Conservation (phyloP, 2,888 invertebrate genomes). For the Zygogramma bicolorata region DNA sequence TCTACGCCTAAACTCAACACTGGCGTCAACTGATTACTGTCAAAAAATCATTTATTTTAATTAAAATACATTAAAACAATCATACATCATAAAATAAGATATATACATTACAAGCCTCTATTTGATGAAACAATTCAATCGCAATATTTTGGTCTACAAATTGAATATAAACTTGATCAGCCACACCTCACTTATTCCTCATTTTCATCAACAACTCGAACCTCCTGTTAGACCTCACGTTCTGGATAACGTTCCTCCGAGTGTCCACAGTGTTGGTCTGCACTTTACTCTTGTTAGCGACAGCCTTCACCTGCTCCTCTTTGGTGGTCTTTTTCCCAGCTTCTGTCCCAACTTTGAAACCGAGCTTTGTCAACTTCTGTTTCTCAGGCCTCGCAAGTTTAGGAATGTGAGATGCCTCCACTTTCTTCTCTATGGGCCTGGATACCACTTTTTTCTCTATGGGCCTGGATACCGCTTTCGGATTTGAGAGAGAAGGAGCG, state of each 20-base stretch:
- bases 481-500: too few species aligned
- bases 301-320: constrained; percentile 50
- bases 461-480: too few species aligned
- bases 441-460: too few species aligned
- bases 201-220: constrained; percentile 81
- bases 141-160: too few species aligned
- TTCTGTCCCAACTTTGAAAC: constrained; percentile 47
- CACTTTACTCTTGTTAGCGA: constrained; percentile 51
- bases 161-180: too few species aligned
- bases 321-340: constrained; percentile 31
- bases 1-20: too few species aligned
- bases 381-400: constrained; percentile 20
- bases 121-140: too few species aligned
- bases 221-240: constrained; percentile 78
- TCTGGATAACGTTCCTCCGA: constrained; percentile 70
- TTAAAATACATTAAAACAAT: too few species aligned
- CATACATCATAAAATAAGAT: too few species aligned
- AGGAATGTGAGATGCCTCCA: constrained; percentile 14
- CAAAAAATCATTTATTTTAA: too few species aligned
- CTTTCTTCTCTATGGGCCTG: neutral
- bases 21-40: too few species aligned
- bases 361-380: constrained; percentile 44
- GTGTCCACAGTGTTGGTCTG: constrained; percentile 43
- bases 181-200: constrained; percentile 44
- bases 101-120: too few species aligned